A percentile compares a stretch with the other conserved stretches of the same genome.
These are phyloP conservation scores for Schizotus pectinicornis DNA, from an alignment of 2,888 invertebrate species.

Conservation along the genomic window DNA sequence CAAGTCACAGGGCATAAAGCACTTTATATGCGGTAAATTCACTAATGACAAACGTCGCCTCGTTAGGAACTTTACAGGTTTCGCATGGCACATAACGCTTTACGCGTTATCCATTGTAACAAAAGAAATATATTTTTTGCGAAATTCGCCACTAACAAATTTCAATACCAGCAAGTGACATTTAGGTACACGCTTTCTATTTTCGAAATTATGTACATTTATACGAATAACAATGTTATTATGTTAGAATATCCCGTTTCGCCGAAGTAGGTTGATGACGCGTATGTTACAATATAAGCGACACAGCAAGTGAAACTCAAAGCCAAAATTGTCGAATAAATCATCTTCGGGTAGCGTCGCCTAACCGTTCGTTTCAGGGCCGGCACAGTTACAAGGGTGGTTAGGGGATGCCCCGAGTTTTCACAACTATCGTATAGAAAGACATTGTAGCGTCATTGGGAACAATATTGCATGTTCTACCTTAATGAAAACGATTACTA, in stretches of 20 bases:
- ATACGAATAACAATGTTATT: slow-evolving; percentile 18
- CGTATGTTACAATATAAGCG: slow-evolving; percentile 28
- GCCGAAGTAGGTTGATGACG: slow-evolving; percentile 30
- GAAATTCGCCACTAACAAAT: no score
- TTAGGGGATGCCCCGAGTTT: slow-evolving; percentile 19
- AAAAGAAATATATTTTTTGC: no score
- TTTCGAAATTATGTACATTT: slow-evolving; percentile 18
- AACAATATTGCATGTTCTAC: slow-evolving; percentile 38
- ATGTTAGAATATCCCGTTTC: slow-evolving; percentile 31
- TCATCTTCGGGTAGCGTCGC: slow-evolving; percentile 12
- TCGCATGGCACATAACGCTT: no score
- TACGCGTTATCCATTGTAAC: no score
- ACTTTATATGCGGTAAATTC: no score
- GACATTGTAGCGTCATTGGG: slow-evolving; percentile 53
- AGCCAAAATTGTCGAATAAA: slow-evolving; percentile 17
- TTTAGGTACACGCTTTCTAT: slow-evolving; percentile 5
- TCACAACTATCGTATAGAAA: slow-evolving; percentile 49
- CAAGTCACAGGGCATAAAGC: no score
- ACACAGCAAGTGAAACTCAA: slow-evolving; percentile 23
- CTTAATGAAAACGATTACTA: slow-evolving; percentile 25
- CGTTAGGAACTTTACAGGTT: no score
- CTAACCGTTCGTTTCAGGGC: slow-evolving; percentile 12
- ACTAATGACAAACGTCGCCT: no score
- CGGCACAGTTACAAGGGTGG: no score
- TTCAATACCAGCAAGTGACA: slow-evolving; percentile 3